Base-by-base conservation (phyloP, 1,140 invertebrate species). In the Drosophila biarmipes region DNA sequence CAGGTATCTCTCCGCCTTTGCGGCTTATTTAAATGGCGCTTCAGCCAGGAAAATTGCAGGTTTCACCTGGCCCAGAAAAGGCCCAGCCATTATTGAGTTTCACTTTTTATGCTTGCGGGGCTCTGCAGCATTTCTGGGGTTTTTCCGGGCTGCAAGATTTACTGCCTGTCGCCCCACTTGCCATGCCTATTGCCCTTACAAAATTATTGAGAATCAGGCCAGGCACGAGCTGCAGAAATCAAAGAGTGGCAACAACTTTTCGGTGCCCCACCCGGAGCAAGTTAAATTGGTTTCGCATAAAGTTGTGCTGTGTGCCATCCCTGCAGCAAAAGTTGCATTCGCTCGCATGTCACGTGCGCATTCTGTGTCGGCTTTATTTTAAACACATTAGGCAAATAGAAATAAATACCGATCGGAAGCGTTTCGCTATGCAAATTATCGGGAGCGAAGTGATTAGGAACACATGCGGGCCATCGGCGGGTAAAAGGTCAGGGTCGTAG, bases 191-290 rank as follows among this genome's bases (percentile, higher is more conserved):
- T 82, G 78, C 78, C 64, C 64, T 59, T 81, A 75, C 64, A 89
- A 86, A 82, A 86, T 86, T 89, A 86, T 86, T 82, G 78, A 75
- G 89, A 86, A 89, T 78, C 81, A 82, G 81, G 69, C 63, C 84
- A 82, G 71, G 78, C 79, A 78, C 78, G 84, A 54, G 74, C 56
- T 78, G 59, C 72, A 63, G 49, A 53, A 86, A 86, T 86, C 81
- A 86, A 87, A 86, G 68, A 86, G 74, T 74, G 78, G 59, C 85
- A 87, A 87, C 51, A 31, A 31, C 29, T 31, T 31, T 82, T 84
- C 15, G n/a, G 38, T 61, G 58, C 35, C 72, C 24, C 24, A 64
- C 24, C 24, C 64, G 45, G 71, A 58, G 74, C 54, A 82, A 82
- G 74, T 86, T 86, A 86, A 86, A 86, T 89, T 86, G 82, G 62